Percentiles rank a stretch among this genome's conserved stretches.
Conservation (phyloP, 2,113 vertebrate genomes). For the Pluvialis apricaria region DNA sequence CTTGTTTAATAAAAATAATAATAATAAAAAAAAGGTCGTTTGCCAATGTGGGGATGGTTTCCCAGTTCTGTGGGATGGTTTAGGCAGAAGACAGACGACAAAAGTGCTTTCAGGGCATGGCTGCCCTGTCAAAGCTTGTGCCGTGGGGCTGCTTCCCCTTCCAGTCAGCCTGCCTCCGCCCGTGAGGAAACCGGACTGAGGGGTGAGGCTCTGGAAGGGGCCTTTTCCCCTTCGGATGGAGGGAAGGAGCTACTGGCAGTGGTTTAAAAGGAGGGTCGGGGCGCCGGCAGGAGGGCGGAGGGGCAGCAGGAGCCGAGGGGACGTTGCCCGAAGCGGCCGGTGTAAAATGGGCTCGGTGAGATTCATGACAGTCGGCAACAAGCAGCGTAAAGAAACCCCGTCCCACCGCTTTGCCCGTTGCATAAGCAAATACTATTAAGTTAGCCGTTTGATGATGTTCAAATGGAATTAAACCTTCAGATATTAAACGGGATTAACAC, state of each 20-base stretch:
- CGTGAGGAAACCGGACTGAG: background rate
- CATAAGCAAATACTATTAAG: conserved; percentile 46
- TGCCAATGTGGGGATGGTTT: accelerated
- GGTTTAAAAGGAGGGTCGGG: accelerated
- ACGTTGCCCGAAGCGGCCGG: background rate
- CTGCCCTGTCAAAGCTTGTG: too few relatives aligned
- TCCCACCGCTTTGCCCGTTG: background rate
- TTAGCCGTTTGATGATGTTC: background rate
- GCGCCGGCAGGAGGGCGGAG: background rate
- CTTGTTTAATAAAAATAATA: too few relatives aligned
- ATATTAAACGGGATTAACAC: background rate
- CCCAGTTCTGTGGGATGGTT: too few relatives aligned
- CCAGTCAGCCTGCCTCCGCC: background rate
- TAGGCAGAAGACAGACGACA: accelerated
- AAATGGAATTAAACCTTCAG: background rate
- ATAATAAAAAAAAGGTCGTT: accelerated
- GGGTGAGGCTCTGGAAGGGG: background rate
- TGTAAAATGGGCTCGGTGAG: background rate
- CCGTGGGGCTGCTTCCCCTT: accelerated
- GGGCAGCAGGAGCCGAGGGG: background rate
- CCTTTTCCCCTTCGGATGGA: background rate
- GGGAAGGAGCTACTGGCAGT: too few relatives aligned
- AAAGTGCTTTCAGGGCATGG: accelerated
- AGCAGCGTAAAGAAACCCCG: background rate
- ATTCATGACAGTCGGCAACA: background rate